phyloP scores from a whole-genome alignment of 2,888 invertebrate species.

The Rhingia campestris region DNA sequence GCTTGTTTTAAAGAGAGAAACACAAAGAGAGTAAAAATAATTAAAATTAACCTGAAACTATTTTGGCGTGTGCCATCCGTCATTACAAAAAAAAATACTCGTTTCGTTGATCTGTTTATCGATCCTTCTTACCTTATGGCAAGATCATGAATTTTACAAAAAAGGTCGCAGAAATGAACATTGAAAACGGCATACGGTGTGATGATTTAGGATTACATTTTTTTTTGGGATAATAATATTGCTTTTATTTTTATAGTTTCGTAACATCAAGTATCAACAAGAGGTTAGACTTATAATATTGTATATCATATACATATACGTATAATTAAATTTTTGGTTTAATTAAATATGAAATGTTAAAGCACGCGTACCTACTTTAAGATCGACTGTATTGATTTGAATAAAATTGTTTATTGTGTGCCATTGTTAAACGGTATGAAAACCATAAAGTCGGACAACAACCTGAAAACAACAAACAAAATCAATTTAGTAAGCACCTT shows the following conservation, averaged over 20 bases:
- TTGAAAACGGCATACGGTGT: constrained; percentile 61
- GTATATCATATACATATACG: no score
- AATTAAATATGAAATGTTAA: no score
- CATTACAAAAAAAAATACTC: constrained; percentile 37
- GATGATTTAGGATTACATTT: constrained; percentile 41
- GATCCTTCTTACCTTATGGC: constrained; percentile 63
- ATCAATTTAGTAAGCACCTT: constrained; percentile 30
- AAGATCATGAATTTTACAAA: constrained; percentile 44
- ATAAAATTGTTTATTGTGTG: background rate
- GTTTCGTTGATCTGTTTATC: constrained; percentile 51
- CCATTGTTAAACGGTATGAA: no score
- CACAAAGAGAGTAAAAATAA: background rate
- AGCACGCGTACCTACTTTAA: no score
- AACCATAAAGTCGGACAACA: background rate
- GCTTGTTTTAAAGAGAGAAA: background rate
- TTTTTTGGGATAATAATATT: constrained; percentile 5
- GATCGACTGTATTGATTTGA: background rate
- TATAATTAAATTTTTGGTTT: no score
- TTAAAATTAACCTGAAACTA: constrained; percentile 33
- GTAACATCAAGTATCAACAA: background rate
- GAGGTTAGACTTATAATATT: no score
- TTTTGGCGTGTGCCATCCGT: constrained; percentile 64
- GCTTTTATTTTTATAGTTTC: constrained; percentile 3
- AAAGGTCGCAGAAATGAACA: constrained; percentile 36
- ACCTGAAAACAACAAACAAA: constrained; percentile 15